Evolutionary conservation across 1,140 invertebrate species (phyloP).

Genomic region (Daktulosphaira vitifoliae): DNA sequence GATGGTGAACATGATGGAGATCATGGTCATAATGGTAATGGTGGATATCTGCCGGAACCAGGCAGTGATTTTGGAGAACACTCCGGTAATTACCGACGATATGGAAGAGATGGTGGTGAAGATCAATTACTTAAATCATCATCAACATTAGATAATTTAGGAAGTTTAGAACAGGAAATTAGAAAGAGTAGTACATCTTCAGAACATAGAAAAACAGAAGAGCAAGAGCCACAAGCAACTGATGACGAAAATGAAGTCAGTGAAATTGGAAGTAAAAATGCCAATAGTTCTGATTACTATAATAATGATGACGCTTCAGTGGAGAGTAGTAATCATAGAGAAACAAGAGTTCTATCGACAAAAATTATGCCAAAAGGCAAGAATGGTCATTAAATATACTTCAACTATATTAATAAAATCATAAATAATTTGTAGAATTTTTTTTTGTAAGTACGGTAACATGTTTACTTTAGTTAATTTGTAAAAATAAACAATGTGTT

Average conservation of each 20-base stretch:
- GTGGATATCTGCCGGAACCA: not conserved
- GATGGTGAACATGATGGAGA: not conserved
- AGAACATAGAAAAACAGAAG: not conserved
- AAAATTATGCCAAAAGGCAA: slow-evolving; percentile 6
- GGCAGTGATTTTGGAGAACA: not conserved
- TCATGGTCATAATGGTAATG: not conserved
- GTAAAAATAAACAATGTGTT: too few relatives aligned
- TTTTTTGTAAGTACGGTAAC: too few relatives aligned
- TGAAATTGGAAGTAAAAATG: not conserved
- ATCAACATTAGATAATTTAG: not conserved
- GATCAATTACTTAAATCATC: not conserved
- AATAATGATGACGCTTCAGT: slow-evolving; percentile 2
- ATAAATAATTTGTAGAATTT: too few relatives aligned
- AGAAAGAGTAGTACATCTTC: too few relatives aligned
- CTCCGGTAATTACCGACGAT: slow-evolving; percentile 7
- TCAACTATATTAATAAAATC: too few relatives aligned
- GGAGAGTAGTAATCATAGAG: not conserved
- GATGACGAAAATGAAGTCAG: not conserved
- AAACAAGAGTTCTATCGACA: not conserved
- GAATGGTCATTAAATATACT: slow-evolving; percentile 25
- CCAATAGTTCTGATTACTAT: not conserved
- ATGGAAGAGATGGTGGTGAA: slow-evolving; percentile 9
- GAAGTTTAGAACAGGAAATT: not conserved
- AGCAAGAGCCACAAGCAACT: not conserved
- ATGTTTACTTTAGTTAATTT: too few relatives aligned